Base-by-base conservation (phyloP, 2,113 vertebrate species). In the Sigmodon hispidus region DNA sequence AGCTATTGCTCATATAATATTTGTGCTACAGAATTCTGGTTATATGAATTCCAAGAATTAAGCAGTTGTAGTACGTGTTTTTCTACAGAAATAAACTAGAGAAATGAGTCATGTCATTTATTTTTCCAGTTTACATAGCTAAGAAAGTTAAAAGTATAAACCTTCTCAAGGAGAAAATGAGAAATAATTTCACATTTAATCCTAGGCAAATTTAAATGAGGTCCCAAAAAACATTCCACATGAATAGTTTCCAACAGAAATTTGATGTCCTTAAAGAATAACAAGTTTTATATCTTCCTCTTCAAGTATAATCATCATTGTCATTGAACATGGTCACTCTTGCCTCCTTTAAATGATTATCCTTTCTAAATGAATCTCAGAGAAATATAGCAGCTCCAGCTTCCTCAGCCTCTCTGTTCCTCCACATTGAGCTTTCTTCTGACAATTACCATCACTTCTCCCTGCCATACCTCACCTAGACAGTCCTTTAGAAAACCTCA, bases 131-230 rank as follows among this genome's bases (percentile, higher is more conserved):
- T 94, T 95, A 61, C 52, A 75, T 89, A 45, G 21, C 89, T 91
- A 94, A 48, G 76, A 69, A 90, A 92, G 5, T 5, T 92, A 90
- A 77, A 77, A 63, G 6, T 89, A 88, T 89, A 88, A 93, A 93
- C 87, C 89, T 15, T 72, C 48, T 83, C 31, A n/a, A 93, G 93
- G 36, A 52, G 29, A 95, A 94, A 93, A 91, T 80, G 83, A 96
- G 34, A 50, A 95, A 94, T 96, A 77, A 75, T 90, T 96, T 90
- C 65, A 89, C 19, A 96, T 94, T 94, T 83, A 95, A 96, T 95
- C 29, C 50, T 59, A 17, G 34, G 80, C 52, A 70, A 95, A 93
- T 94, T 86, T 96, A 59, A 94, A 69, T 94, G 17, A 86, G 77
- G 69, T 40, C 40, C 95, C 73, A 89, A 89, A 79, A 94, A 89